Evolutionary conservation across 2,888 invertebrate genomes (phyloP).

Genomic region (Cynaeus angustus): DNA sequence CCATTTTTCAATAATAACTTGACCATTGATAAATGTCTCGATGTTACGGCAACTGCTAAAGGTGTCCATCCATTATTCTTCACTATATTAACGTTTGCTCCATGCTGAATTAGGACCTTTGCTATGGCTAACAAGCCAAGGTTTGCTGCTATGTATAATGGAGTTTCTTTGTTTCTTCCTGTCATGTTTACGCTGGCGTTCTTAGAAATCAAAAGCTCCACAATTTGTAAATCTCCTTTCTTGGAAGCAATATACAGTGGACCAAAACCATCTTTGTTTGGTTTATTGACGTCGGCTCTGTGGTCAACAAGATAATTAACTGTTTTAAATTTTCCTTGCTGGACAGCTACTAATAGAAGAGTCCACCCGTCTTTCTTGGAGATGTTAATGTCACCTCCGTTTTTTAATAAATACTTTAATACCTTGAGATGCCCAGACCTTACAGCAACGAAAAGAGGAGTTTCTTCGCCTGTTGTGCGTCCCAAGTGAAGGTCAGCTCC

Average conservation of each 20-base stretch:
- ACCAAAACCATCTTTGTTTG: neutral
- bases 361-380: constrained; percentile 8
- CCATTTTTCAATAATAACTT: neutral
- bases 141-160: neutral
- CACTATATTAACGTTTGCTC: neutral
- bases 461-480: neutral
- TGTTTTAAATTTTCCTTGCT: neutral
- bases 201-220: neutral
- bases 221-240: neutral
- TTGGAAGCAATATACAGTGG: neutral
- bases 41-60: neutral
- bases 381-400: neutral
- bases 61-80: constrained; percentile 4
- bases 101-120: neutral
- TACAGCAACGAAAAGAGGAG: constrained; percentile 4
- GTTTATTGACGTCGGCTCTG: constrained; percentile 1
- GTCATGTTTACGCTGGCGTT: neutral
- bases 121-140: neutral
- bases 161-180: neutral
- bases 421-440: neutral
- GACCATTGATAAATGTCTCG: neutral
- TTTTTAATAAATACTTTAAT: neutral
- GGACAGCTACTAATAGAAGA: neutral
- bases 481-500: neutral
- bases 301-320: neutral